Evolutionary conservation across 2,797 vertebrate species (phyloP).

Genomic region (Sebastes kiyomatsui): DNA sequence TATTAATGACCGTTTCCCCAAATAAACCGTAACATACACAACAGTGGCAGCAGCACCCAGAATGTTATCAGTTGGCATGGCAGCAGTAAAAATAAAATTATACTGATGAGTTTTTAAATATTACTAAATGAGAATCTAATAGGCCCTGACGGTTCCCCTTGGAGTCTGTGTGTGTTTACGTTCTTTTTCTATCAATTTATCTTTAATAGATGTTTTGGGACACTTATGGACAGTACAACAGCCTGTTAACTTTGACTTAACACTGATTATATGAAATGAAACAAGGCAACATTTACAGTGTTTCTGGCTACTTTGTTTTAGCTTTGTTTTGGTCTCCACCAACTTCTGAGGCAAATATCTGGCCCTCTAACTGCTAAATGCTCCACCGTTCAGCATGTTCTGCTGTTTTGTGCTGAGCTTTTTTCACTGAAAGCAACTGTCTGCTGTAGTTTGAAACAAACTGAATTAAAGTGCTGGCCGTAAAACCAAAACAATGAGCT

Average conservation of each 20-base stretch:
- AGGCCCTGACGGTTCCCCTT: neutral
- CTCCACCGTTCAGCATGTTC: neutral
- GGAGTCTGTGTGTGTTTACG: accelerated
- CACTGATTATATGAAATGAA: neutral
- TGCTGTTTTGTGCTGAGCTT: neutral
- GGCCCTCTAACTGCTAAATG: neutral
- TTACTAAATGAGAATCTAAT: neutral
- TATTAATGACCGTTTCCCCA: neutral
- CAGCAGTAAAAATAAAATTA: too few relatives aligned
- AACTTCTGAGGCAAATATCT: neutral
- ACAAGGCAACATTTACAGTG: neutral
- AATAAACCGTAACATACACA: neutral
- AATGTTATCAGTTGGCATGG: neutral
- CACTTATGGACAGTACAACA: neutral
- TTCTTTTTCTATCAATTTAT: too few relatives aligned
- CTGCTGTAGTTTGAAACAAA: neutral
- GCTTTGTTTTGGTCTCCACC: neutral
- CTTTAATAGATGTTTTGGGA: neutral
- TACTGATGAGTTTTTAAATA: neutral
- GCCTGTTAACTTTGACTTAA: neutral
- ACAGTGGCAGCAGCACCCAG: neutral
- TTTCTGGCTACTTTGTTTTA: neutral
- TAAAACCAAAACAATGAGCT: neutral
- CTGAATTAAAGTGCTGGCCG: neutral
- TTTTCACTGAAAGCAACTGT: neutral